A percentile compares a stretch with the other conserved stretches of the same genome.
Evolutionary conservation across 2,113 vertebrate species (phyloP).

Genomic region (Cathartes aura): DNA sequence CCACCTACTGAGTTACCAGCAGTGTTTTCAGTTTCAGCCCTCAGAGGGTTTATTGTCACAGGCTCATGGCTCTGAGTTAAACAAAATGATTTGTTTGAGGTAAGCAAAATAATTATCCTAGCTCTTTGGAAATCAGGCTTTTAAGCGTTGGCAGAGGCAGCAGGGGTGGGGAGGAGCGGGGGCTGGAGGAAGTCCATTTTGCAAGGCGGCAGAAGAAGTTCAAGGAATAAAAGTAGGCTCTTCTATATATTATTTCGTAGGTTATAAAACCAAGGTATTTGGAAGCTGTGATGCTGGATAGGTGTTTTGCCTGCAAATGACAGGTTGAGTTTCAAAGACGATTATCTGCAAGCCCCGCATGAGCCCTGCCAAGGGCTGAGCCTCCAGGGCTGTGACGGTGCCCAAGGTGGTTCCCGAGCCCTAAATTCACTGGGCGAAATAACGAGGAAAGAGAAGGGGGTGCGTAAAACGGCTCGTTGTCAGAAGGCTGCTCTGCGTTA

Average conservation of each 20-base stretch:
- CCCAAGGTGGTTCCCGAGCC: not conserved
- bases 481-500: not conserved
- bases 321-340: not conserved
- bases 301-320: not conserved
- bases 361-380: not conserved
- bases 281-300: not conserved
- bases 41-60: not conserved
- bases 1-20: not conserved
- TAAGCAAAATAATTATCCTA: not conserved
- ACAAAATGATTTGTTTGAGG: not conserved
- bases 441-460: not conserved
- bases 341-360: not conserved
- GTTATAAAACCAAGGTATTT: not conserved
- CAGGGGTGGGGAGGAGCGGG: not conserved
- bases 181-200: not conserved
- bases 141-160: not conserved
- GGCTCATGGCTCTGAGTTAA: not conserved
- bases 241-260: accelerated
- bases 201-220: not conserved
- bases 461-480: accelerated
- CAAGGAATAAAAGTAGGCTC: not conserved
- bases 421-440: not conserved
- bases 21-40: not conserved
- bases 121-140: not conserved
- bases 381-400: accelerated